Conservation (phyloP, 2,888 invertebrate species). For the Caenorhabditis becei region DNA sequence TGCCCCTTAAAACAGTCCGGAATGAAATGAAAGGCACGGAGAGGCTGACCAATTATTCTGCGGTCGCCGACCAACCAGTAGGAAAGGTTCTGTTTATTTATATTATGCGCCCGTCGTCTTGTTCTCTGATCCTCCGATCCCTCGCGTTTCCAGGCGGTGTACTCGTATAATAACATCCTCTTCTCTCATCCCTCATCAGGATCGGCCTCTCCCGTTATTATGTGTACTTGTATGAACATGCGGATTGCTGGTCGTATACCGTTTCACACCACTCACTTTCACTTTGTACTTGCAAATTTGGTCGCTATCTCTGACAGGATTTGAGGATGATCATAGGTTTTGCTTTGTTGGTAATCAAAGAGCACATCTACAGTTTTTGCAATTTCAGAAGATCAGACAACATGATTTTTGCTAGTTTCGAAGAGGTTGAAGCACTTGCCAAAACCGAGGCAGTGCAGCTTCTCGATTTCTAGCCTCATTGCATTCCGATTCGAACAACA, state of each 20-base stretch:
- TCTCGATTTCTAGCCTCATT: too few relatives aligned
- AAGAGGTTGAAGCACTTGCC: too few relatives aligned
- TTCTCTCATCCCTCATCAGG: constrained; percentile 10
- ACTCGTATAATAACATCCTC: constrained; percentile 46
- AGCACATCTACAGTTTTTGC: too few relatives aligned
- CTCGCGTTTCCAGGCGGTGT: constrained; percentile 24
- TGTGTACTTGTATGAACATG: constrained; percentile 53
- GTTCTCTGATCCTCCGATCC: constrained; percentile 42
- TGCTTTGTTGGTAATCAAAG: too few relatives aligned
- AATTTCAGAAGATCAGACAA: too few relatives aligned
- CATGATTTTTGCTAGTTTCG: too few relatives aligned
- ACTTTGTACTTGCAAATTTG: constrained; percentile 17
- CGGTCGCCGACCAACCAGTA: constrained; percentile 29
- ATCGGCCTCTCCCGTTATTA: constrained; percentile 40
- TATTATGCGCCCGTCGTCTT: constrained; percentile 33
- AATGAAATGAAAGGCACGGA: not conserved
- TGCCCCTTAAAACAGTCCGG: not conserved
- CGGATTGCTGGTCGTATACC: constrained; percentile 28
- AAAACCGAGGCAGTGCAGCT: too few relatives aligned
- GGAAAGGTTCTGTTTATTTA: constrained; percentile 53
- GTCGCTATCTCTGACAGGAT: not conserved
- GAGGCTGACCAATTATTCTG: constrained; percentile 37
- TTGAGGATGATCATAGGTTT: too few relatives aligned
- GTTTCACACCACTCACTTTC: constrained; percentile 33
- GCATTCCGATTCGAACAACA: too few relatives aligned